Percentiles rank a stretch among this genome's conserved stretches.
These are phyloP conservation scores for Gephyroberyx darwinii DNA, from an alignment of 2,797 vertebrate genomes.

Conservation along the genomic window DNA sequence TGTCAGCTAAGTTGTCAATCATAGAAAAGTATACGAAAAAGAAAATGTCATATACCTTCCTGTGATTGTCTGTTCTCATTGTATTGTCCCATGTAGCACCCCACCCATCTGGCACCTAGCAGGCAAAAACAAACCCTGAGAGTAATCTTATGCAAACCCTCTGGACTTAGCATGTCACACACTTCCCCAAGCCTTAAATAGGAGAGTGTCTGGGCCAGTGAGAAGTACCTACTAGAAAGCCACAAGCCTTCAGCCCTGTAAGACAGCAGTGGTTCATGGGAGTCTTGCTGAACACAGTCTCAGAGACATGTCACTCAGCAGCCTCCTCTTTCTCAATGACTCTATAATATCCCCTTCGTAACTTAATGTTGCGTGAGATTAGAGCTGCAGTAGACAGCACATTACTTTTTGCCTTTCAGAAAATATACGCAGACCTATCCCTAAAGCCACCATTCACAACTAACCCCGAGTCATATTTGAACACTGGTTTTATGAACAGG, in stretches of 20 bases:
- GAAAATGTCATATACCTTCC: too few relatives aligned
- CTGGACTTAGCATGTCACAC: slow-evolving; percentile 60
- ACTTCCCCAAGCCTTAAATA: slow-evolving; percentile 41
- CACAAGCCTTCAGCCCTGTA: slow-evolving; percentile 29
- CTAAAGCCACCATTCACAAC: not conserved
- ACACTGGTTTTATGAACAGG: too few relatives aligned
- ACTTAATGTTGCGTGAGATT: slow-evolving; percentile 17
- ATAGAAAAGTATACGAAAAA: too few relatives aligned
- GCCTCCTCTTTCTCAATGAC: slow-evolving; percentile 27
- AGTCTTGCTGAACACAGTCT: slow-evolving; percentile 37
- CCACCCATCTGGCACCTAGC: too few relatives aligned
- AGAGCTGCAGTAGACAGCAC: not conserved
- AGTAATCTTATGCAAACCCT: slow-evolving; percentile 39
- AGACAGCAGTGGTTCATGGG: slow-evolving; percentile 30
- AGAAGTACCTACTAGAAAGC: slow-evolving; percentile 20
- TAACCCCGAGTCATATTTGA: too few relatives aligned
- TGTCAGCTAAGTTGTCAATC: too few relatives aligned
- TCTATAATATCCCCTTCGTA: slow-evolving; percentile 10
- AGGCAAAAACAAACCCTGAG: not conserved
- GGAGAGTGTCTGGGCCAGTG: slow-evolving; percentile 31
- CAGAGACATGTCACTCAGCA: slow-evolving; percentile 38
- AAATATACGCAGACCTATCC: not conserved
- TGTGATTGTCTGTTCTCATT: too few relatives aligned
- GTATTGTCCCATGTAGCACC: too few relatives aligned
- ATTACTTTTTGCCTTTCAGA: not conserved